A percentile compares a stretch with the other conserved stretches of the same genome.
These are phyloP conservation scores for Cheirogaleus medius DNA, from an alignment of 2,113 vertebrate genomes.

Conservation along the genomic window DNA sequence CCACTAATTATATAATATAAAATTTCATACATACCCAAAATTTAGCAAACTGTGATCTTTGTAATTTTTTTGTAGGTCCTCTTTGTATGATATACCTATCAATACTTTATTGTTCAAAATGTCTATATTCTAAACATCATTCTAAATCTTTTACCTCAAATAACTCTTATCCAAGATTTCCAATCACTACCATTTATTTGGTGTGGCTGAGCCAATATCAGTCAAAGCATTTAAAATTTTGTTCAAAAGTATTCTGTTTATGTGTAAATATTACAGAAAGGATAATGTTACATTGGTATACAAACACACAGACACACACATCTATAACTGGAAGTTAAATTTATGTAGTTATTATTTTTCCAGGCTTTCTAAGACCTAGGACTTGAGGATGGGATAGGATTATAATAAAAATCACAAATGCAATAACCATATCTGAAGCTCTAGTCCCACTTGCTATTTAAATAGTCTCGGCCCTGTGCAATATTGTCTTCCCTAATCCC, in stretches of 20 bases:
- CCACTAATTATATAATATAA: background rate
- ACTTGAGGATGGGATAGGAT: rapidly evolving
- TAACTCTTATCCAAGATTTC: background rate
- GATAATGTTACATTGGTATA: background rate
- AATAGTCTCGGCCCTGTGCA: background rate
- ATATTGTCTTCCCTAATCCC: background rate
- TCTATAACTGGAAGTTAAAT: background rate
- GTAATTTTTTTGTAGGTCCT: background rate
- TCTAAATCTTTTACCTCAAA: background rate
- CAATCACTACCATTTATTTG: background rate
- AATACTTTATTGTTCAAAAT: background rate
- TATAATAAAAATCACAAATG: background rate
- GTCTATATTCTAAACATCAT: background rate
- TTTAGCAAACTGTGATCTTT: background rate
- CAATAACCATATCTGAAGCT: background rate
- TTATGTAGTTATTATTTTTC: background rate
- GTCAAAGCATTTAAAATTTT: background rate
- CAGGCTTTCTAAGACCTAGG: background rate
- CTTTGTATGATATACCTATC: background rate
- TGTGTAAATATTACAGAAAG: background rate
- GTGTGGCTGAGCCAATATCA: background rate
- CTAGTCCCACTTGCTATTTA: background rate
- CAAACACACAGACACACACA: background rate
- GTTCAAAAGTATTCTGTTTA: background rate
- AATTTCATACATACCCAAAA: background rate